phyloP scores from a whole-genome alignment of 2,888 invertebrate species.

The Morinoia aosen region DNA sequence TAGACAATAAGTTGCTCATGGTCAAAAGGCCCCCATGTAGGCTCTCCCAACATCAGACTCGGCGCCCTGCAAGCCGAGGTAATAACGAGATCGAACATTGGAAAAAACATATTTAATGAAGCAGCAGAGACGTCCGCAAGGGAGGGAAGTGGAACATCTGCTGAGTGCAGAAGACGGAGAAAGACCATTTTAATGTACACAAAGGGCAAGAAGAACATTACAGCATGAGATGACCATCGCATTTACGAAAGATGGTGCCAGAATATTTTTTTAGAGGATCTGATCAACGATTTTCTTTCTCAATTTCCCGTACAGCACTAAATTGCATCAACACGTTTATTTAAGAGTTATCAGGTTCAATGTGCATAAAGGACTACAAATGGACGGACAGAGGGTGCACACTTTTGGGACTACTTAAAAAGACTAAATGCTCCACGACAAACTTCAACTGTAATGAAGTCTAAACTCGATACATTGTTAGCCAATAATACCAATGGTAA shows the following conservation, averaged over 20 bases:
- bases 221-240: not conserved
- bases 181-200: not conserved
- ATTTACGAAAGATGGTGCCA: not conserved
- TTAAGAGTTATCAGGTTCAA: not conserved
- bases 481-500: not conserved
- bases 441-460: not conserved
- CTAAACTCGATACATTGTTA: not conserved
- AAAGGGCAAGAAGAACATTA: not conserved
- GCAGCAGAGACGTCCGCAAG: not conserved
- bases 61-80: too few species aligned
- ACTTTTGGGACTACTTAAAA: not conserved
- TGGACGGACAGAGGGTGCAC: slow-evolving; percentile 3
- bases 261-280: not conserved
- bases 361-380: not conserved
- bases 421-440: not conserved
- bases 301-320: not conserved
- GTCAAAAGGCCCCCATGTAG: too few species aligned
- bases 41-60: too few species aligned
- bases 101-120: not conserved
- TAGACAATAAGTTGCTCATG: too few species aligned
- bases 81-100: too few species aligned
- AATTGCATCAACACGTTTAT: not conserved
- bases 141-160: not conserved
- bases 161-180: not conserved
- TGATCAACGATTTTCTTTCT: not conserved